Percentiles rank a stretch among this genome's conserved stretches.
These are phyloP conservation scores for Drosophila tani DNA, from an alignment of 1,140 invertebrate genomes.

Conservation along the genomic window DNA sequence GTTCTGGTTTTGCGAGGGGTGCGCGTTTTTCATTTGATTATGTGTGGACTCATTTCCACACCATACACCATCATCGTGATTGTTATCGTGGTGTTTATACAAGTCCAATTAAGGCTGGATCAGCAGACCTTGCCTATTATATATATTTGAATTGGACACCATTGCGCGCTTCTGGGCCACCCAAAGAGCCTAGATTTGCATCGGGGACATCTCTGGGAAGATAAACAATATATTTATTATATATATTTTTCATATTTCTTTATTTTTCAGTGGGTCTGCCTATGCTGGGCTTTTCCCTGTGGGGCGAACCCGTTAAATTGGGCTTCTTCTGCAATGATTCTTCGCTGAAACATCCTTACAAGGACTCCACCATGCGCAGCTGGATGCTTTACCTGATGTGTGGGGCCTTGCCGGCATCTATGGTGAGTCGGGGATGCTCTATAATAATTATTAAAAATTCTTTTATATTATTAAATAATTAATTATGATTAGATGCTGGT, in stretches of 20 bases:
- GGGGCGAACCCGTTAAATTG: slow-evolving; percentile 91
- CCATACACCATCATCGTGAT: slow-evolving; percentile 33
- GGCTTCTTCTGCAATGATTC: slow-evolving; percentile 99
- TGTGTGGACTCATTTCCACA: slow-evolving; percentile 47
- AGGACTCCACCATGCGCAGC: slow-evolving; percentile 92
- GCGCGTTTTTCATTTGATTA: slow-evolving; percentile 36
- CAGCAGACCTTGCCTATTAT: slow-evolving; percentile 61
- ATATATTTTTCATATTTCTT: background rate
- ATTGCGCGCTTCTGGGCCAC: slow-evolving; percentile 26
- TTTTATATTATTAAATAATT: background rate
- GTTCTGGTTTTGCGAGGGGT: slow-evolving; percentile 28
- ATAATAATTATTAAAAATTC: too few species aligned
- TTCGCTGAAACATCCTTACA: slow-evolving; percentile 93
- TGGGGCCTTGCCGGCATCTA: slow-evolving; percentile 89
- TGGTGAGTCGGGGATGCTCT: slow-evolving; percentile 87
- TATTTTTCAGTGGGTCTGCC: slow-evolving; percentile 89
- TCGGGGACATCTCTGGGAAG: background rate
- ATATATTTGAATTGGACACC: slow-evolving; percentile 60
- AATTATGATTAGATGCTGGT: slow-evolving; percentile 52
- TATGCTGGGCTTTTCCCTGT: slow-evolving; percentile 90
- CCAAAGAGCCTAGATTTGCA: slow-evolving; percentile 22
- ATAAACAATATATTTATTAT: background rate
- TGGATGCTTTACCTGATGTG: slow-evolving; percentile 91
- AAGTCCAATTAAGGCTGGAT: slow-evolving; percentile 71
- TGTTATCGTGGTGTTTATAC: slow-evolving; percentile 62